A percentile compares a stretch with the other conserved stretches of the same genome.
phyloP scores from a whole-genome alignment of 2,888 invertebrate genomes.

The Parapristionchus giblindavisi region DNA sequence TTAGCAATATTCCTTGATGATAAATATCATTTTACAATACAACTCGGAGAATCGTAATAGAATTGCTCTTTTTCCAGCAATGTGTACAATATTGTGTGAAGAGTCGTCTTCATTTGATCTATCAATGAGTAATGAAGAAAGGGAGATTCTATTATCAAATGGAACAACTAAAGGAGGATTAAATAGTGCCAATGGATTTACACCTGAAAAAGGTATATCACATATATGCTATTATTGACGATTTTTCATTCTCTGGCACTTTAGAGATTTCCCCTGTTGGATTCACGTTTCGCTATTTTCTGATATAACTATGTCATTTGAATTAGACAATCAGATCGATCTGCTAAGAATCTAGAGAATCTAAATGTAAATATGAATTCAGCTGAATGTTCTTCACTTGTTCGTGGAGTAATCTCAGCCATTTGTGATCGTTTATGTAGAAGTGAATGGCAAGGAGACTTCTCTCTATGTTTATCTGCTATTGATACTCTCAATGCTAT shows the following conservation, averaged over 20 bases:
- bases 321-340: too few relatives aligned
- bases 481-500: slow-evolving; percentile 65
- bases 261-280: background rate
- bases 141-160: slow-evolving; percentile 51
- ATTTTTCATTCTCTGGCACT: background rate
- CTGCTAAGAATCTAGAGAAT: too few relatives aligned
- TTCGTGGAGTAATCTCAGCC: slow-evolving; percentile 64
- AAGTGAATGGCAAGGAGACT: slow-evolving; percentile 48
- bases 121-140: slow-evolving; percentile 54
- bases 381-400: slow-evolving; percentile 58
- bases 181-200: slow-evolving; percentile 39
- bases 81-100: slow-evolving; percentile 57
- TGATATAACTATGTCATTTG: background rate
- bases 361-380: background rate
- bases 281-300: background rate
- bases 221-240: background rate
- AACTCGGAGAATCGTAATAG: too few relatives aligned
- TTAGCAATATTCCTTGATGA: too few relatives aligned
- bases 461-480: slow-evolving; percentile 58
- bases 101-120: slow-evolving; percentile 57
- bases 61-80: slow-evolving; percentile 42
- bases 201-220: slow-evolving; percentile 50
- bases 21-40: too few relatives aligned
- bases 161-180: too few relatives aligned
- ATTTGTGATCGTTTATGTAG: slow-evolving; percentile 65